Evolutionary conservation across 1,140 invertebrate genomes (phyloP), one percentile per base, ranked within the genome.

Genomic region (Anastrepha ludens): DNA sequence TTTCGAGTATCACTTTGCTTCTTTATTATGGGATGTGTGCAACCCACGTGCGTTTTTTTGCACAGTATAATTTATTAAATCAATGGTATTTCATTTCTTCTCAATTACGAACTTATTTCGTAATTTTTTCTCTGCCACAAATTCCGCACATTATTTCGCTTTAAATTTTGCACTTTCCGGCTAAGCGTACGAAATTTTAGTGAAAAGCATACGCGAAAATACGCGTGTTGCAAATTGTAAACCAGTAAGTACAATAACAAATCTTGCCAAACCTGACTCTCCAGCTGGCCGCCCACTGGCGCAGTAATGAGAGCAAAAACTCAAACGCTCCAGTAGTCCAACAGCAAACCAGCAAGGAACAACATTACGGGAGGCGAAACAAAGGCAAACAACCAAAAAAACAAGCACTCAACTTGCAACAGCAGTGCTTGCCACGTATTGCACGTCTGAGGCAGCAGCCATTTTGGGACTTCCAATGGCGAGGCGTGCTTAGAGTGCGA

Each of bases 391-490:
- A 55, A 55, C n/a, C 60, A 6, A 62, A 62, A 62, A 78, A 62
- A 62, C 1, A 78, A 39, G 17, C 47, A 29, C 70, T 78, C 44
- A 62, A 62, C 13, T 15, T 62, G 60, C 60, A 62, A 62, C 60
- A 78, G 13, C 0, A 4, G 44, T 44, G 7, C 44, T 78, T 78
- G 70, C 44, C 70, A 78, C 41, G 50, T 62, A 74, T 47, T 74
- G 13, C 47, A 47, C 41, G 13, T 5, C 41, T 74, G 41, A 7
- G 60, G 67, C 67, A 81, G 74, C 74, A 89, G 91, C 91, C 91
- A 92, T 92, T 92, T 92, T 92, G 91, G 90, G 86, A 81, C 47
- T 81, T 81, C 74, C 74, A 81, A 41, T 50, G 15, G 17, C 47
- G 74, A 81, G 74, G 74, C 74, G 74, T 81, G 74, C 55, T 81